Evolutionary conservation across 2,797 vertebrate genomes (phyloP).

Genomic region (Phoebastria nigripes): DNA sequence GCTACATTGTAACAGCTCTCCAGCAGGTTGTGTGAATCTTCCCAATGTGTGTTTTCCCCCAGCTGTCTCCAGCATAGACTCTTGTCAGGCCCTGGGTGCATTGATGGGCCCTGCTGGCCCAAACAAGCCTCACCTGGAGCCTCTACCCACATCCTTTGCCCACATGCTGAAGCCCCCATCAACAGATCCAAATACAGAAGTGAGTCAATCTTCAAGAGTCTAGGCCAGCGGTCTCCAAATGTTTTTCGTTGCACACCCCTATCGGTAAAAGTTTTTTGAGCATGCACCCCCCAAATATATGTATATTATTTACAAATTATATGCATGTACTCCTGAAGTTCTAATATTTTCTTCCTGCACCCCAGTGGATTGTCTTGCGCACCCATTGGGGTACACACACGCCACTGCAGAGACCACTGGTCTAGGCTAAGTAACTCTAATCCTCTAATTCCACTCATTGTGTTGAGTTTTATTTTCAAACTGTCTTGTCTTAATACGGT

Average conservation of each 20-base stretch:
- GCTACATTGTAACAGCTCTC: not conserved
- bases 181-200: not conserved
- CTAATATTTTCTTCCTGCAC: not conserved
- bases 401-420: not conserved
- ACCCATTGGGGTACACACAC: not conserved
- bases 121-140: not conserved
- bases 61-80: accelerated
- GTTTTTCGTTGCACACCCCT: not conserved
- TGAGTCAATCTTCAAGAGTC: not conserved
- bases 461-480: not conserved
- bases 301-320: not conserved
- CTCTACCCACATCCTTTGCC: not conserved
- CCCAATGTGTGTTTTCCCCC: not conserved
- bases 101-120: accelerated
- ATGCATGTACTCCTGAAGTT: not conserved
- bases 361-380: not conserved
- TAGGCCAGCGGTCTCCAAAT: not conserved
- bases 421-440: not conserved
- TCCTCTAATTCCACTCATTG: not conserved
- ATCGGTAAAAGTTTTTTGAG: not conserved
- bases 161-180: accelerated
- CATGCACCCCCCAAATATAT: no score
- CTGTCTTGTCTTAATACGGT: not conserved
- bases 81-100: not conserved
- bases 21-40: not conserved